These are phyloP conservation scores for Eurytoma adleriae DNA, from an alignment of 2,888 invertebrate species.

Conservation along the genomic window DNA sequence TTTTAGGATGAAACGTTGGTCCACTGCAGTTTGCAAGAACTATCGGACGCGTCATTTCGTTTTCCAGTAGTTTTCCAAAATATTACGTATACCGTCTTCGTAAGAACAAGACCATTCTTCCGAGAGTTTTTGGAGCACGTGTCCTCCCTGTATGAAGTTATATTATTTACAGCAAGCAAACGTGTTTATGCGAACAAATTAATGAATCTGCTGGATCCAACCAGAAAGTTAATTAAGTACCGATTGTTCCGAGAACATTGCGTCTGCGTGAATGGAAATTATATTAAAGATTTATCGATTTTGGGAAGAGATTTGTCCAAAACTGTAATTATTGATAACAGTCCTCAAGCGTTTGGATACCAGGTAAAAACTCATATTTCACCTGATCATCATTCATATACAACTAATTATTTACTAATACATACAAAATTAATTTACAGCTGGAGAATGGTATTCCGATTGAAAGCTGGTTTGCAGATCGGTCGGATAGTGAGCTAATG, in stretches of 20 bases:
- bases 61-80: conserved; percentile 96
- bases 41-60: conserved; percentile 94
- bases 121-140: conserved; percentile 94
- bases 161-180: conserved; percentile 96
- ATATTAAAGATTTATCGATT: conserved; percentile 96
- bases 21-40: conserved; percentile 94
- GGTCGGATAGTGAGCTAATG: conserved; percentile 91
- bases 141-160: conserved; percentile 92
- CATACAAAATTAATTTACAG: conserved; percentile 75
- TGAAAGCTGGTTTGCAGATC: conserved; percentile 97
- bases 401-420: conserved; percentile 10
- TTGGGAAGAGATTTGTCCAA: conserved; percentile 93
- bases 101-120: conserved; percentile 93
- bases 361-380: conserved; percentile 78
- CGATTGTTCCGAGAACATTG: conserved; percentile 97
- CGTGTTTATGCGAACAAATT: conserved; percentile 96
- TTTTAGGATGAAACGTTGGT: conserved; percentile 95
- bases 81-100: conserved; percentile 90
- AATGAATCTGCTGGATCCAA: conserved; percentile 93
- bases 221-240: conserved; percentile 92
- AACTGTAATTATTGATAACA: conserved; percentile 92
- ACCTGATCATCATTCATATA: not conserved
- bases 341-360: conserved; percentile 95
- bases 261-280: conserved; percentile 95
- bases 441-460: conserved; percentile 97